Base-by-base conservation (phyloP, 2,888 invertebrate species). In the Zhengitettix transpicula region DNA sequence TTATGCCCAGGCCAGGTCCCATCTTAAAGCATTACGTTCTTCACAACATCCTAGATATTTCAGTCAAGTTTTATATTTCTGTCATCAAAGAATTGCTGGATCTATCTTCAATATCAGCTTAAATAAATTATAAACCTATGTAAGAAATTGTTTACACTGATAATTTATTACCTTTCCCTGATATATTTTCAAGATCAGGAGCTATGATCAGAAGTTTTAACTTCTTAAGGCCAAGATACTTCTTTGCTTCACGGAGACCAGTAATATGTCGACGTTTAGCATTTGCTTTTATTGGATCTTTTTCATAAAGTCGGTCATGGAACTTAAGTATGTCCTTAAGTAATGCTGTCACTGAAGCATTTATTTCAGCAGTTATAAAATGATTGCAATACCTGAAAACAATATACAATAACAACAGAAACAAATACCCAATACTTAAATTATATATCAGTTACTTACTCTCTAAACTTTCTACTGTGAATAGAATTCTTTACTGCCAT, bases 211-310 rank as follows among this genome's bases (percentile, higher is more conserved):
- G 70, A 61, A 81, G 70, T 67, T 80, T 80, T 1, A 83, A 71
- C 69, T 80, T 81, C 60, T 76, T 77, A 40, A 81, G 69, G 55
- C 73, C 72, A n/a, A 84, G 67, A 66, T 78, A 78, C 62, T 78
- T 79, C 55, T 76, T 74, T 0, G 79, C 76, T 70, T 85, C 82
- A 55, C 81, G 77, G 55, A 85, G 75, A 10, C 85, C 85, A 56
- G 79, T 71, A 1, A 84, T 78, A 61, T 81, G 75, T 58, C 84
- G 74, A 57, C 78, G 71, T 67, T 79, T 81, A 10, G 74, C 73
- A 55, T 70, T 69, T 9, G 74, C 82, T 71, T 83, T 84, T 3
- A 77, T 73, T 40, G 79, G 77, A 67, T 83, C 81, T 63, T 76
- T 77, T 60, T 77, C 75, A 67, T 76, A 80, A 42, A 79, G 74